phyloP scores from a whole-genome alignment of 2,888 invertebrate species.

The Gerris lacustris region DNA sequence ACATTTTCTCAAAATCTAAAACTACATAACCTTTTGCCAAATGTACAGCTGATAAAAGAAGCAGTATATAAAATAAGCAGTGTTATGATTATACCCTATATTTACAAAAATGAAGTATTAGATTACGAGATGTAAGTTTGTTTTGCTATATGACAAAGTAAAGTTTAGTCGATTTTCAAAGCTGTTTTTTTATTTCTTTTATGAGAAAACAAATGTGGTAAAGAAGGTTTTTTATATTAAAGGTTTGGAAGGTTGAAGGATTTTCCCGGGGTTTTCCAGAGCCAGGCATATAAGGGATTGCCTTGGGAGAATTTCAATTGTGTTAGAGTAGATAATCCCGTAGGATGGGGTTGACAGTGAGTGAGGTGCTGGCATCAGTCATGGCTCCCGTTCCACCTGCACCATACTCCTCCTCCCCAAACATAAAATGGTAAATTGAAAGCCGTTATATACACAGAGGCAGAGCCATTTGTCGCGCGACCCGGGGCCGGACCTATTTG shows the following conservation, averaged over 20 bases:
- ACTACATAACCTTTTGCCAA: too few species aligned
- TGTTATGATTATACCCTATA: too few species aligned
- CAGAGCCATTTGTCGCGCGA: background rate
- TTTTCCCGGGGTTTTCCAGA: background rate
- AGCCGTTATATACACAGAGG: constrained; percentile 3
- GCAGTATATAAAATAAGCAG: too few species aligned
- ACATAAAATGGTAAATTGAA: constrained; percentile 5
- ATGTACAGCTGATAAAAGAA: too few species aligned
- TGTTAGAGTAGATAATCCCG: constrained; percentile 16
- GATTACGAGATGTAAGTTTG: too few species aligned
- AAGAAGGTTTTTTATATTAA: background rate
- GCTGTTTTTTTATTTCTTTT: too few species aligned
- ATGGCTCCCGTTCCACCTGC: background rate
- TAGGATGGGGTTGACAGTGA: constrained; percentile 18
- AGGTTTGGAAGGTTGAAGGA: background rate
- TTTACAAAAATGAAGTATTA: too few species aligned
- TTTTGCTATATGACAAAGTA: too few species aligned
- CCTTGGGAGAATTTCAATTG: constrained; percentile 17
- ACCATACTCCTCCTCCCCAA: background rate
- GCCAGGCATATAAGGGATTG: constrained; percentile 1
- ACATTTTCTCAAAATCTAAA: too few species aligned
- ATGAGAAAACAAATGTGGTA: background rate
- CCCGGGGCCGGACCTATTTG: constrained; percentile 1
- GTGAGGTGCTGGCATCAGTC: constrained; percentile 13
- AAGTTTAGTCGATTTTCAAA: too few species aligned